A percentile compares a stretch with the other conserved stretches of the same genome.
Conservation (phyloP, 2,888 invertebrate species). For the Lapara coniferarum region DNA sequence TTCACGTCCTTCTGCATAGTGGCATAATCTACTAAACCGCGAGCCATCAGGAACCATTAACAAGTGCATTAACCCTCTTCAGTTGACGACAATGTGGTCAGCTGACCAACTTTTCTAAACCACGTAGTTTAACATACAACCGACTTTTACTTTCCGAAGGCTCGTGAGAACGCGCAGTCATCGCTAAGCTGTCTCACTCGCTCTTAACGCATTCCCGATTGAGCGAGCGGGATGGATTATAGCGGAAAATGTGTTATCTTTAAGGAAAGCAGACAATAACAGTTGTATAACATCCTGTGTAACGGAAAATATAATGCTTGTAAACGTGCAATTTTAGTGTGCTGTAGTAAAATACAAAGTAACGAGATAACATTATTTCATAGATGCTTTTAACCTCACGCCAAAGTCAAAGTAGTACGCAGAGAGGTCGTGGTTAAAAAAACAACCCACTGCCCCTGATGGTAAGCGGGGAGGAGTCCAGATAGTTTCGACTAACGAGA, state of each 20-base stretch:
- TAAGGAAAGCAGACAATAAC: constrained; percentile 39
- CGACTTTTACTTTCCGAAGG: constrained; percentile 39
- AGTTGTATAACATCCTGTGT: constrained; percentile 37
- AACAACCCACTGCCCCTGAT: too few species aligned
- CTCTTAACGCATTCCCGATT: constrained; percentile 39
- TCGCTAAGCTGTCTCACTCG: constrained; percentile 39
- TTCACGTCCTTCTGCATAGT: background rate
- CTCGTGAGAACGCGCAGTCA: constrained; percentile 26
- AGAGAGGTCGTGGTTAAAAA: too few species aligned
- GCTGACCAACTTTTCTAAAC: constrained; percentile 22
- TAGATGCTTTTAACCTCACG: too few species aligned
- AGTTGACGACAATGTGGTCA: constrained; percentile 19
- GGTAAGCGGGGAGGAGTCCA: too few species aligned
- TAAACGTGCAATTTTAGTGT: background rate
- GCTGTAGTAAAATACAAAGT: too few species aligned
- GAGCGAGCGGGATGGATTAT: constrained; percentile 47
- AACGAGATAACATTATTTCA: too few species aligned
- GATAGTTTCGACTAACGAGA: too few species aligned
- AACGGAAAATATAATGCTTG: background rate
- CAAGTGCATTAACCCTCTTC: constrained; percentile 14
- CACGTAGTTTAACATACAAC: constrained; percentile 20
- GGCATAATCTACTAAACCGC: background rate
- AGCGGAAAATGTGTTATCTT: constrained; percentile 41
- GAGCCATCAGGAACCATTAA: background rate
- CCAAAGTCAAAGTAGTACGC: too few species aligned